A percentile compares a stretch with the other conserved stretches of the same genome.
phyloP scores from a whole-genome alignment of 2,888 invertebrate species.

The Augochlorella aurata region DNA sequence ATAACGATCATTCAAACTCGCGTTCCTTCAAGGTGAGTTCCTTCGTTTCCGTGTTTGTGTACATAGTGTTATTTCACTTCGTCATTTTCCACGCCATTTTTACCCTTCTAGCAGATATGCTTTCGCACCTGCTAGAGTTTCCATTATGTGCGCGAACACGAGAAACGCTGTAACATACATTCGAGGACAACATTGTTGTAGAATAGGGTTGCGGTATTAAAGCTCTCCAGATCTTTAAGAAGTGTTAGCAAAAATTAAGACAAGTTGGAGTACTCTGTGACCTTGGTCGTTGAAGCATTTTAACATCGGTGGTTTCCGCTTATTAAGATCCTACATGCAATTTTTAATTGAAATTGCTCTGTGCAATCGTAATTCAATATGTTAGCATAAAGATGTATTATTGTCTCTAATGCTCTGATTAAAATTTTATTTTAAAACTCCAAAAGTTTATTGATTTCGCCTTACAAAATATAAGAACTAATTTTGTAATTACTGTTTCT shows the following conservation, averaged over 20 bases:
- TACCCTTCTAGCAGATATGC: background rate
- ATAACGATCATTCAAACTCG: background rate
- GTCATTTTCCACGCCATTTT: background rate
- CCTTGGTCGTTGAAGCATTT: background rate
- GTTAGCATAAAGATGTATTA: slow-evolving; percentile 20
- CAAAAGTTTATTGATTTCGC: slow-evolving; percentile 5
- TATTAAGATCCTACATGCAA: slow-evolving; percentile 12
- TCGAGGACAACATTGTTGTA: too few relatives aligned
- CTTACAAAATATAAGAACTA: background rate
- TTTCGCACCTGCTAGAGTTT: background rate
- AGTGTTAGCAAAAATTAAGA: background rate
- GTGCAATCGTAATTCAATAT: slow-evolving; percentile 23
- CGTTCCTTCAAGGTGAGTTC: background rate
- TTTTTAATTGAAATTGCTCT: slow-evolving; percentile 36
- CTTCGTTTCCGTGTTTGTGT: background rate
- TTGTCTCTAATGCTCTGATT: slow-evolving; percentile 41
- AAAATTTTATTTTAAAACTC: slow-evolving; percentile 47
- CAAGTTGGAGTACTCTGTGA: background rate
- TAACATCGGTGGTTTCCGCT: background rate
- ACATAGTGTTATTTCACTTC: background rate
- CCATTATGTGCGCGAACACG: background rate
- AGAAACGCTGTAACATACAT: background rate
- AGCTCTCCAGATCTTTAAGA: background rate
- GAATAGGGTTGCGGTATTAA: background rate
- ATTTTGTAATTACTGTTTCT: background rate